phyloP scores from a whole-genome alignment of 2,797 vertebrate species.

The Bradypodion pumilum region DNA sequence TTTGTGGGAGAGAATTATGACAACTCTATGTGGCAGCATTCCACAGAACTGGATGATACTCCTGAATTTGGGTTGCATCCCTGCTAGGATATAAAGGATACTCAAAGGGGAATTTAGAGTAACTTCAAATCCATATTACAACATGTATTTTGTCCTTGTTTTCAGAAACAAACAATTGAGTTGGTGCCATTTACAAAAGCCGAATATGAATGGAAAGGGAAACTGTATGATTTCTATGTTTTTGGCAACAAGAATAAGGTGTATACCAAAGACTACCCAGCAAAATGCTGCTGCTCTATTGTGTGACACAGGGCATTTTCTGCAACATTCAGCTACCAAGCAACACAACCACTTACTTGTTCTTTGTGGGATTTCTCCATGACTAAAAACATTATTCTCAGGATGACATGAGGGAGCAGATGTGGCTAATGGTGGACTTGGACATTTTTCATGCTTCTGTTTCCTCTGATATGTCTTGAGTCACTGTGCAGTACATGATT shows the following conservation, averaged over 20 bases:
- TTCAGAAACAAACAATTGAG: slow-evolving; percentile 82
- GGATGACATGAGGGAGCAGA: not conserved
- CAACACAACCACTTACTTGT: not conserved
- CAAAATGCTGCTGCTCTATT: slow-evolving; percentile 80
- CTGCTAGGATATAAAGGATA: not conserved
- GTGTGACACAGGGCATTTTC: slow-evolving; percentile 1
- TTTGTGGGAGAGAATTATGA: no score
- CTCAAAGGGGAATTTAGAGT: not conserved
- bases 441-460: not conserved
- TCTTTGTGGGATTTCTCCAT: not conserved
- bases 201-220: slow-evolving; percentile 79
- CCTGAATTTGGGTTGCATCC: not conserved
- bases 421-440: no score
- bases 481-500: not conserved
- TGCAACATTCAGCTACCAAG: not conserved
- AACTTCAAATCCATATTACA: not conserved
- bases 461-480: not conserved
- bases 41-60: not conserved
- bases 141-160: not conserved
- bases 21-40: not conserved
- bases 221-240: slow-evolving; percentile 77
- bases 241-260: slow-evolving; percentile 82
- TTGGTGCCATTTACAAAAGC: slow-evolving; percentile 83
- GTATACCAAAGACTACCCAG: slow-evolving; percentile 78
- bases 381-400: not conserved